Conservation (phyloP, 2,797 vertebrate genomes). For the Decapterus maruadsi region DNA sequence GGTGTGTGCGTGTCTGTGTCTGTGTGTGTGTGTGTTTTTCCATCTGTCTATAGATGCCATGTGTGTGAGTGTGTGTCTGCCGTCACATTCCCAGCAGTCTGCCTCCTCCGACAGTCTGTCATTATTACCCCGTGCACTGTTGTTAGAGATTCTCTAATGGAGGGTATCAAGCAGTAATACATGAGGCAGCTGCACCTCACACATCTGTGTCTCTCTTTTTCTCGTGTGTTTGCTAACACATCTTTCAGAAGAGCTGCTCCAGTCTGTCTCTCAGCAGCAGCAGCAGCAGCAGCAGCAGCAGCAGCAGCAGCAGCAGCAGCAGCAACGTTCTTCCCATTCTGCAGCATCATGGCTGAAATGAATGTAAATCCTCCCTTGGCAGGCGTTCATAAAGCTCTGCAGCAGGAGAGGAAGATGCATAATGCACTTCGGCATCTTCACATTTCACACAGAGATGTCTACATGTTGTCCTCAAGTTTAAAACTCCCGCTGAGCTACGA, state of each 20-base stretch:
- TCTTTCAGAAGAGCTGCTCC: not conserved
- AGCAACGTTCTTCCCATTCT: too few species aligned
- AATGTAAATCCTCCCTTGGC: slow-evolving; percentile 51
- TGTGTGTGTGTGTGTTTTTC: slow-evolving; percentile 35
- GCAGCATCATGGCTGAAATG: slow-evolving; percentile 50
- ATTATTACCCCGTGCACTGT: slow-evolving; percentile 71
- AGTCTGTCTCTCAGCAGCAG: too few species aligned
- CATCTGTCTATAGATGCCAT: slow-evolving; percentile 48
- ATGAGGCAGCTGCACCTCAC: slow-evolving; percentile 21
- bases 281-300: too few species aligned
- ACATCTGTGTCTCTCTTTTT: not conserved
- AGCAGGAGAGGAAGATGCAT: slow-evolving; percentile 20
- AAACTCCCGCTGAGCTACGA: not conserved
- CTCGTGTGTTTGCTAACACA: not conserved
- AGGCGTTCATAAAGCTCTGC: slow-evolving; percentile 41
- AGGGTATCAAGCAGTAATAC: slow-evolving; percentile 31
- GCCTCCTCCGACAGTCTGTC: slow-evolving; percentile 53
- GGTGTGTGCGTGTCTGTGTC: slow-evolving; percentile 35
- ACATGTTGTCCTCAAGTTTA: slow-evolving; percentile 8
- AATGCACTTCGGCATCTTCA: not conserved
- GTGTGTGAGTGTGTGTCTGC: slow-evolving; percentile 27
- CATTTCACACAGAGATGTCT: slow-evolving; percentile 7
- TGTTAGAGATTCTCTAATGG: slow-evolving; percentile 54
- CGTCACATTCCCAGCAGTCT: slow-evolving; percentile 58
- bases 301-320: too few species aligned